These are phyloP conservation scores for Ceraclea dissimilis DNA, from an alignment of 2,888 invertebrate genomes.

Conservation along the genomic window DNA sequence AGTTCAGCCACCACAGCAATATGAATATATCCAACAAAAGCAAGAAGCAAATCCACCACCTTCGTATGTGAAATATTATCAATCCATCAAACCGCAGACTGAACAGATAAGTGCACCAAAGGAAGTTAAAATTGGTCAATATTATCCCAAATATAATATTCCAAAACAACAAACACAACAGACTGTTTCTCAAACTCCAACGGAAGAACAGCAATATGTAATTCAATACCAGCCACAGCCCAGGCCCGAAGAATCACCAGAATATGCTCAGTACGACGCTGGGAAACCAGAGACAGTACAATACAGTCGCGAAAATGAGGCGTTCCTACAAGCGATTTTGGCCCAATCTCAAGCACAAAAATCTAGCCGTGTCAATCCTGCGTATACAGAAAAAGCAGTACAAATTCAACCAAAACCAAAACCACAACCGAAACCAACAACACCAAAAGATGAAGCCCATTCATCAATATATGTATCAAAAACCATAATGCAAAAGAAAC, in stretches of 20 bases:
- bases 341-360: constrained; percentile 15
- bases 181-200: constrained; percentile 1
- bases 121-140: constrained; percentile 16
- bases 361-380: background rate
- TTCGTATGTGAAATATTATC: constrained; percentile 23
- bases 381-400: background rate
- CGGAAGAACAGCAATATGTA: constrained; percentile 25
- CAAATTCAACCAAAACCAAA: background rate
- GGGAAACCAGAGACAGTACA: constrained; percentile 17
- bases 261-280: constrained; percentile 19
- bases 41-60: constrained; percentile 16
- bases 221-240: constrained; percentile 30
- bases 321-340: constrained; percentile 18
- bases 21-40: constrained; percentile 15
- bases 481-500: constrained; percentile 19
- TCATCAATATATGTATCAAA: constrained; percentile 24
- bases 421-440: background rate
- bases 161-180: constrained; percentile 15
- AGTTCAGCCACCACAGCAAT: constrained; percentile 28
- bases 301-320: constrained; percentile 18
- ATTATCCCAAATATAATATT: constrained; percentile 11
- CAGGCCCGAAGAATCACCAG: constrained; percentile 16
- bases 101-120: constrained; percentile 16
- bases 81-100: constrained; percentile 17
- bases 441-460: constrained; percentile 4